Base-by-base conservation (phyloP, 2,797 vertebrate species). In the Ctenochaetus hawaiiensis region DNA sequence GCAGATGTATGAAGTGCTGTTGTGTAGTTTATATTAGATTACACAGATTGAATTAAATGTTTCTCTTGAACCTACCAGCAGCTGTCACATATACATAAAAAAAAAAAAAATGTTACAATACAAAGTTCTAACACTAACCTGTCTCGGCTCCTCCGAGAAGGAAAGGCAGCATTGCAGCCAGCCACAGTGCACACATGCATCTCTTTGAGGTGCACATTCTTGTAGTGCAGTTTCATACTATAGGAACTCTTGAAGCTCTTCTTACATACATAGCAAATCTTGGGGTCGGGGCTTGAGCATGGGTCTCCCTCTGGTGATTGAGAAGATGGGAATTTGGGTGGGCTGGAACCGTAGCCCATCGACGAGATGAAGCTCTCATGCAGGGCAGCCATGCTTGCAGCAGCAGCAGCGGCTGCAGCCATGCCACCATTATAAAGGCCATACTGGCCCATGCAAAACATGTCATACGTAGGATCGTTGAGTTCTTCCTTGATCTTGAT, bases 161-260 rank as follows among this genome's bases (percentile, higher is more conserved):
- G 98, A 91, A 99, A 99, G 64, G 98, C 98, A 85, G 98, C 98
- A 0, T 99, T 99, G 95, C 98, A 99, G 87, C 98, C 98, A 70
- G 98, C 96, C 90, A 99, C 98, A 6, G 98, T 99, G 93, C 98
- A 99, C 93, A 99, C 97, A 22, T 99, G 98, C 98, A 99, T 99
- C 96, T 99, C 98, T 95, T 99, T 99, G 89, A 99, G 96, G 94
- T 99, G 98, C 93, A 99, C 98, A 0, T 99, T 99, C 93, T 97
- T 97, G 96, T 99, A 99, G 95, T 99, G 98, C 87, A 99, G 97
- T 93, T 99, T 99, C 94, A 99, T 98, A 76, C 98, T 99, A 92
- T 99, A 99, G 86, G 98, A 99, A 91, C 98, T 99, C 95, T 99
- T 99, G 96, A 99, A 99, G 94, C 96, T 99, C 94, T 99, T 99